phyloP scores from a whole-genome alignment of 2,113 vertebrate genomes.

The Rhea pennata region DNA sequence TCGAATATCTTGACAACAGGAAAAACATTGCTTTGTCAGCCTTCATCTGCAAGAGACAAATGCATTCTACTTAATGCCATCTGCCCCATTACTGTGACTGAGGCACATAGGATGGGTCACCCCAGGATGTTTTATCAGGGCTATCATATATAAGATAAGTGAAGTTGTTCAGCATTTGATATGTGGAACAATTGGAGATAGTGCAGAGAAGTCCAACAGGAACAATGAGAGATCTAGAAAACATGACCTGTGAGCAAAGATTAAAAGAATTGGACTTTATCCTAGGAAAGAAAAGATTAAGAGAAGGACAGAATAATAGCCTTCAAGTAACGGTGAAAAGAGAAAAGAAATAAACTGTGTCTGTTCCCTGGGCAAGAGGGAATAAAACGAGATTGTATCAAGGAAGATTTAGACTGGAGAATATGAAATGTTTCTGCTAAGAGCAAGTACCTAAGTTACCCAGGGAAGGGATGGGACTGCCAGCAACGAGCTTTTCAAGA shows the following conservation, averaged over 20 bases:
- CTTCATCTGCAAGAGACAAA: background rate
- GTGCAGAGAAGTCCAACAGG: background rate
- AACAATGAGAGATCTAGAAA: background rate
- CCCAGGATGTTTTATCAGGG: background rate
- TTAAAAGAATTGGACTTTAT: background rate
- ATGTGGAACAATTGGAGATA: background rate
- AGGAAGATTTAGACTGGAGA: background rate
- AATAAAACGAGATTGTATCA: background rate
- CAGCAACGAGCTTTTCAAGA: background rate
- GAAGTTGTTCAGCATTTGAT: background rate
- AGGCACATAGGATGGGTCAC: background rate
- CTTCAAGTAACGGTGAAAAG: background rate
- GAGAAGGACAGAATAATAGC: background rate
- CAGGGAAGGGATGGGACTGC: background rate
- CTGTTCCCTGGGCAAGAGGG: background rate
- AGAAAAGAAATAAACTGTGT: background rate
- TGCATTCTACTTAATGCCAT: background rate
- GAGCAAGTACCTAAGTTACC: background rate
- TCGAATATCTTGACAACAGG: background rate
- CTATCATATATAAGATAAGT: background rate
- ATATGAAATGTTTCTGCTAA: background rate
- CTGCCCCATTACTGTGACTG: background rate
- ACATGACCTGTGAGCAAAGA: background rate
- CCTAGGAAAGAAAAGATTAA: background rate
- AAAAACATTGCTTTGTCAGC: background rate